Percentiles rank a stretch among this genome's conserved stretches.
Conservation (phyloP, 1,140 invertebrate genomes). For the Maconellicoccus hirsutus region DNA sequence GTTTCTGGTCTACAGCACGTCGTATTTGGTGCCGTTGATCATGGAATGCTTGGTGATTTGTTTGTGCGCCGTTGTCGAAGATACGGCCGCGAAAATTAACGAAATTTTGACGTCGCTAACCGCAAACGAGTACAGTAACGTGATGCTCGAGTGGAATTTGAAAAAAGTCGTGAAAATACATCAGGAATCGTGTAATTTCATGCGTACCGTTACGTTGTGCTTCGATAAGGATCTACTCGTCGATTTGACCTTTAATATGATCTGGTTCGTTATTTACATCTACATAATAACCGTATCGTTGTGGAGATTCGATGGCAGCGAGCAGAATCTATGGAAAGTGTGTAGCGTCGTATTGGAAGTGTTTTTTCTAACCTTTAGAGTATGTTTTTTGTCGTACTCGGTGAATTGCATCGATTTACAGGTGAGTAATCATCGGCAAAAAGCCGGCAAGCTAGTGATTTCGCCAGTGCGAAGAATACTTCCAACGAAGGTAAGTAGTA, state of each 20-base stretch:
- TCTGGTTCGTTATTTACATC: conserved; percentile 1
- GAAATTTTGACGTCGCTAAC: background rate
- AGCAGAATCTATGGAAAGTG: background rate
- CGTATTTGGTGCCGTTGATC: background rate
- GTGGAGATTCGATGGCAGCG: background rate
- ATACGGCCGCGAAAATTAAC: background rate
- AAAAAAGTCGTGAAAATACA: background rate
- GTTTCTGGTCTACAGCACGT: background rate
- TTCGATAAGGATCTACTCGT: conserved; percentile 10
- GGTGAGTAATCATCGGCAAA: background rate
- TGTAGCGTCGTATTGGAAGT: background rate
- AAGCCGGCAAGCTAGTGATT: too few relatives aligned
- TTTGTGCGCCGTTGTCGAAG: background rate
- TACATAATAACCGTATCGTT: background rate
- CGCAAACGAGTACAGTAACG: background rate
- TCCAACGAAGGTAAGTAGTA: background rate
- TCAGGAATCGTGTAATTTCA: background rate
- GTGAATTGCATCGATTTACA: background rate
- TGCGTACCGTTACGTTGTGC: background rate
- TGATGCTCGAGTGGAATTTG: background rate
- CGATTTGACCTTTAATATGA: conserved; percentile 10
- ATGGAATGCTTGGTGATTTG: background rate
- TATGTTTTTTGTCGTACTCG: conserved; percentile 10
- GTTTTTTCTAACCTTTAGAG: background rate
- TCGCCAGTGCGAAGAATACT: too few relatives aligned